phyloP scores from a whole-genome alignment of 1,140 invertebrate genomes.

The Platorchestia sp. region DNA sequence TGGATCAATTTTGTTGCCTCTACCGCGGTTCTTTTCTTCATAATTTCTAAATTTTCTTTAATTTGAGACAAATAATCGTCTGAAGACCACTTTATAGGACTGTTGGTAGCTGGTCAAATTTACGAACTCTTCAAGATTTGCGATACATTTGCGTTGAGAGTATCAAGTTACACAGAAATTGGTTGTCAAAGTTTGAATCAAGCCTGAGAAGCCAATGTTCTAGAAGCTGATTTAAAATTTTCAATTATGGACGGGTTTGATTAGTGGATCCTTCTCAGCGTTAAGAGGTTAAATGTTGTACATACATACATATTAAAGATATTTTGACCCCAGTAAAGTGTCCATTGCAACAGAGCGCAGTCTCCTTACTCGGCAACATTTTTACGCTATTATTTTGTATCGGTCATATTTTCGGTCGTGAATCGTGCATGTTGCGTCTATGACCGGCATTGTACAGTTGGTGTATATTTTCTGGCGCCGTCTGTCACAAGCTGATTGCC shows the following conservation, averaged over 20 bases:
- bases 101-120: background rate
- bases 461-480: background rate
- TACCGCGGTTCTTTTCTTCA: background rate
- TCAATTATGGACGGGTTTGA: background rate
- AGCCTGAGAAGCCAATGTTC: background rate
- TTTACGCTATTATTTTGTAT: background rate
- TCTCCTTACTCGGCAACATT: background rate
- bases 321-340: too few relatives aligned
- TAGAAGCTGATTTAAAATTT: background rate
- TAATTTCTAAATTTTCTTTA: background rate
- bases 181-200: background rate
- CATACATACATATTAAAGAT: background rate
- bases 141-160: background rate
- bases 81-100: background rate
- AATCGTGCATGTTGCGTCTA: background rate
- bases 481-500: background rate
- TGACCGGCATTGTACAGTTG: background rate
- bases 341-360: too few relatives aligned
- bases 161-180: background rate
- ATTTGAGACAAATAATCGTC: background rate
- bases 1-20: background rate
- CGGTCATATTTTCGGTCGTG: background rate
- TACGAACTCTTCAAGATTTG: background rate
- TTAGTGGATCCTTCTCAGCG: background rate
- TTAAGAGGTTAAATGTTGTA: background rate